Base-by-base conservation (phyloP, 2,797 vertebrate genomes). In the Octomys mimax region DNA sequence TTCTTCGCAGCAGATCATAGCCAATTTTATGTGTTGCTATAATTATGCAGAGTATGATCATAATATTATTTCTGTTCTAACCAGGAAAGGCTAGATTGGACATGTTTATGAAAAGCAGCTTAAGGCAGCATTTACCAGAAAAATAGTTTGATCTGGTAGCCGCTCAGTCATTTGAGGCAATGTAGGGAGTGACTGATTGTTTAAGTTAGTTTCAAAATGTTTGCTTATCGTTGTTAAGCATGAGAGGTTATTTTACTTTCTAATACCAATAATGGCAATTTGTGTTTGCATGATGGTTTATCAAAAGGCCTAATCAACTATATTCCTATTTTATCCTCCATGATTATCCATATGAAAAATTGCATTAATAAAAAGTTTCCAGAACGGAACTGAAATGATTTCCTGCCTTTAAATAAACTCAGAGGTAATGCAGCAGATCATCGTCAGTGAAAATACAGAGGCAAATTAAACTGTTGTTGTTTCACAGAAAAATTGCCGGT, bases 281-380 rank as follows among this genome's bases (percentile, higher is more conserved):
- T 91, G 42, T 75, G 26, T 91, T 84, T 84, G 31, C 7, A 77
- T 80, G 21, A 46, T 24, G 66, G 80, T 89, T 94, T 87, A 94
- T 94, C 62, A 46, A 90, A 95, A 85, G 88, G 59, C 1, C 33
- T 75, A n/a, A 87, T 26, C 42, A 59, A 84, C 6, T 71, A 2
- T 77, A 70, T 81, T 84, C 95, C 71, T 22, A 79, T 31, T 93
- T 93, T 85, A 68, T 31, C 52, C 8, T 80, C 57, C 19, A 31
- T 89, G 80, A 68, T 83, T 82, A 87, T 68, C 78, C 61, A 80
- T 61, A 62, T 93, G 61, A 95, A 93, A 93, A 89, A 89, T 52
- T 66, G 24, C 71, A 71, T 81, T 57, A 92, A 96, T 91, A 64
- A 84, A 92, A 87, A 91, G 9, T 33, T 92, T 54, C 36, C 31